These are phyloP conservation scores for Saccopteryx bilineata DNA, from an alignment of 2,113 vertebrate genomes.

Conservation along the genomic window DNA sequence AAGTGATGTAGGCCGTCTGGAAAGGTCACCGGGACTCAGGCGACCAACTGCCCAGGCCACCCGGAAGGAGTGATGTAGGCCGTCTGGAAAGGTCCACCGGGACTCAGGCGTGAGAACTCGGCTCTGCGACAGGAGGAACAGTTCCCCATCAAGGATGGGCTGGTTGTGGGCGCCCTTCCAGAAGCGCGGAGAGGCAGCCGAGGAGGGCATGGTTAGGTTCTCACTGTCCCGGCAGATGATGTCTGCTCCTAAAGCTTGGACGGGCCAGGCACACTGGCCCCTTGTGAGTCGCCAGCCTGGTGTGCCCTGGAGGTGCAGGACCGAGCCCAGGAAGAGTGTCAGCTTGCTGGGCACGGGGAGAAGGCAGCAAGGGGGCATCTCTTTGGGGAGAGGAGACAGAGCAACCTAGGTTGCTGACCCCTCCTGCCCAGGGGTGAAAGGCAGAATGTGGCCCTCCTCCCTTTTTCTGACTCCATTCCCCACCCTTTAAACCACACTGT, in stretches of 20 bases:
- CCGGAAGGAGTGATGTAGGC: not conserved
- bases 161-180: not conserved
- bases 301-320: not conserved
- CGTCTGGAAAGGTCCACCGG: not conserved
- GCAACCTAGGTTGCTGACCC: not conserved
- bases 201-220: not conserved
- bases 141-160: not conserved
- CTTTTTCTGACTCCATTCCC: not conserved
- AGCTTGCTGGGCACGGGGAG: not conserved
- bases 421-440: not conserved
- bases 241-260: not conserved
- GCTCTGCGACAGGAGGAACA: conserved; percentile 14
- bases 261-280: accelerated
- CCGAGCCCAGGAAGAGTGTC: not conserved
- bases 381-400: not conserved
- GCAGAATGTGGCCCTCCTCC: not conserved
- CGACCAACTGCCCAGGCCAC: not conserved
- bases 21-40: not conserved
- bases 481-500: not conserved
- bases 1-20: not conserved
- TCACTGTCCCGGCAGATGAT: not conserved
- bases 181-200: not conserved
- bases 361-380: not conserved
- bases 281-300: not conserved
- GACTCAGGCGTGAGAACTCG: not conserved